phyloP scores from a whole-genome alignment of 2,797 vertebrate genomes.

The Malacoraja senta region DNA sequence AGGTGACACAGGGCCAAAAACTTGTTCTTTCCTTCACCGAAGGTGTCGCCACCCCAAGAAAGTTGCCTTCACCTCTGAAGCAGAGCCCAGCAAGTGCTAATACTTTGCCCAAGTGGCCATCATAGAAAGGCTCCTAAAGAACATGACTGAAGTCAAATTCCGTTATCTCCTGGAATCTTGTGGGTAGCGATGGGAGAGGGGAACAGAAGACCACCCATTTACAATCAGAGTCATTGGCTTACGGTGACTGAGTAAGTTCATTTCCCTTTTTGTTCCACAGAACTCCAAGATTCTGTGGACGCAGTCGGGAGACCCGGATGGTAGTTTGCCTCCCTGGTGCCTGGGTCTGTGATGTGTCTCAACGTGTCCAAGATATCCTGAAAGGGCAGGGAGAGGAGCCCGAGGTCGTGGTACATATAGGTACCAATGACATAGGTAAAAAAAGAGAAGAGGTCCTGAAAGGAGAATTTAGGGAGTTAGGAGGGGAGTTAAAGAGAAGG shows the following conservation, averaged over 20 bases:
- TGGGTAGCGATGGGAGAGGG: not conserved
- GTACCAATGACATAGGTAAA: too few relatives aligned
- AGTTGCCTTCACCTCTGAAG: not conserved
- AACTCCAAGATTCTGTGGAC: too few relatives aligned
- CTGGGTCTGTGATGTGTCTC: too few relatives aligned
- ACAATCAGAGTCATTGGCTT: not conserved
- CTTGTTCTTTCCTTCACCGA: not conserved
- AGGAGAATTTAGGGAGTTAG: too few relatives aligned
- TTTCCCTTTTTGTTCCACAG: not conserved
- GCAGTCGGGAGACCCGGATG: too few relatives aligned
- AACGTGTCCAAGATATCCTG: too few relatives aligned
- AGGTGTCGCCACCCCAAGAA: not conserved
- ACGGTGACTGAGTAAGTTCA: constrained; percentile 24
- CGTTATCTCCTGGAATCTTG: not conserved
- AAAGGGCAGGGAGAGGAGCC: too few relatives aligned
- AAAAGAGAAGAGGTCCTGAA: too few relatives aligned
- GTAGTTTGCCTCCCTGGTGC: too few relatives aligned
- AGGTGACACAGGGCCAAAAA: not conserved
- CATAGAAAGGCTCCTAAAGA: not conserved
- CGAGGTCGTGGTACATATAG: too few relatives aligned
- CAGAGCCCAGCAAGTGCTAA: not conserved
- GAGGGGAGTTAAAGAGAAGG: too few relatives aligned
- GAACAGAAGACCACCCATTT: not conserved
- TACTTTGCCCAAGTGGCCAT: not conserved
- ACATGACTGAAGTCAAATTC: not conserved